Conservation (phyloP, 2,113 vertebrate species). For the Poeciliopsis retropinna region DNA sequence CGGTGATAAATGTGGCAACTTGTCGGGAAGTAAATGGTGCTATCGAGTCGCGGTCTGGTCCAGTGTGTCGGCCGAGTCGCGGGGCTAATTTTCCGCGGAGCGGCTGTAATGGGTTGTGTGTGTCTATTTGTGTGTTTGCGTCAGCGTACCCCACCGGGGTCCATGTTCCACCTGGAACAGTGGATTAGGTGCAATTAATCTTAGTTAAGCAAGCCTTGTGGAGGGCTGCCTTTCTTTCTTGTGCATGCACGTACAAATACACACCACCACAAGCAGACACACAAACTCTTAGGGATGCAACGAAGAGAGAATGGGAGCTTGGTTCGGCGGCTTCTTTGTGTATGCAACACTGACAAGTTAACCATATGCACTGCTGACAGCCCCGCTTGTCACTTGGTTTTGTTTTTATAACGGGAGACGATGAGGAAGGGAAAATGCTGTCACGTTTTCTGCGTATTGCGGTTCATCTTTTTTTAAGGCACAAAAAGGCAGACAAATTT, state of each 20-base stretch:
- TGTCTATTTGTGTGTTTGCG: conserved; percentile 43
- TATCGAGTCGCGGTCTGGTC: conserved; percentile 70
- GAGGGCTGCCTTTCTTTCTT: conserved; percentile 45
- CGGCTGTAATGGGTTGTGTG: conserved; percentile 67
- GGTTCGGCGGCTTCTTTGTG: conserved; percentile 46
- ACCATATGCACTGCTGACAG: conserved; percentile 64
- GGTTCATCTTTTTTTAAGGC: conserved; percentile 8
- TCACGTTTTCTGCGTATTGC: conserved; percentile 5
- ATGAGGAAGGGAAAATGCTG: conserved; percentile 19
- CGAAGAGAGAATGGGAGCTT: conserved; percentile 7
- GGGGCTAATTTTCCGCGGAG: conserved; percentile 69
- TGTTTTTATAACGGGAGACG: conserved; percentile 47
- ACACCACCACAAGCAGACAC: conserved; percentile 8
- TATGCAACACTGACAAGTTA: conserved; percentile 50
- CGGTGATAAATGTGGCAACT: conserved; percentile 69
- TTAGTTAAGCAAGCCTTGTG: conserved; percentile 72
- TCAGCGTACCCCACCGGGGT: conserved; percentile 28
- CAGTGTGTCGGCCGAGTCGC: conserved; percentile 57
- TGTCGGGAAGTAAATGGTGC: conserved; percentile 70
- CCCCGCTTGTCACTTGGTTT: conserved; percentile 45
- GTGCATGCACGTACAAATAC: conserved; percentile 26
- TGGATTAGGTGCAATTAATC: conserved; percentile 78
- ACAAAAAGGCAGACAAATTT: not conserved
- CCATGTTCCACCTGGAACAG: conserved; percentile 77
- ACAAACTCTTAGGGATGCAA: conserved; percentile 26